Evolutionary conservation across 2,888 invertebrate species (phyloP), one percentile per base, ranked within the genome.

Genomic region (Metalampra italica): DNA sequence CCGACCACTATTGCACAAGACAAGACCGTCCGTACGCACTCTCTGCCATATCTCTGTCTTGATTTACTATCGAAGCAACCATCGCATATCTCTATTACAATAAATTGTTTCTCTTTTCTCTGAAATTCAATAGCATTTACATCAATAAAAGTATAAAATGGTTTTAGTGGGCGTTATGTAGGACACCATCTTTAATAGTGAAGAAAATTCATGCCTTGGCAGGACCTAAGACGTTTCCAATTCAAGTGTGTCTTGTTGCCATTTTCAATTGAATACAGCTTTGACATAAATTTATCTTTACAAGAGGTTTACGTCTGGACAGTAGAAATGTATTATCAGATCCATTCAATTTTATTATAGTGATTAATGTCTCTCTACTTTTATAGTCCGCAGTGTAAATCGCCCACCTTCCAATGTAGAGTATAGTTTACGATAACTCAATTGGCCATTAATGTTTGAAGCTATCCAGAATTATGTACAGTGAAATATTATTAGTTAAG

Each of bases 1-100:
- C 66, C 57, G 66, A 62, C 68, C 59, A 65, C 73, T 75, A 71
- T 68, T 67, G 55, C 68, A 60, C 62, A 52, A 54, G 49, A 40
- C 43, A 42, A 30, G 42, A 45, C 30, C n/a, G 34, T 8, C 54
- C 55, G 51, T 55, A 60, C 41, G 58, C 60, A 65, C 63, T 54
- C 59, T 56, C 56, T 44, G 48, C 50, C 47, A 46, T 55, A 59
- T 60, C 56, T 56, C 57, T 52, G 39, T 41, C 54, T 48, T 53
- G 53, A 57, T 60, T 60, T 58, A 59, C 56, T 54, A 51, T 55
- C 54, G 47, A 39, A 48, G 50, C 51, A 55, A 56, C 57, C 55
- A 57, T 57, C 54, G 37, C 50, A 50, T 51, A 50, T 51, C 56
- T 49, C 50, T 46, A 50, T 46, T 48, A 48, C 52, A 54, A 51